Evolutionary conservation across 2,113 vertebrate species (phyloP), one percentile per base, ranked within the genome.

Genomic region (Periophthalmus modestus): DNA sequence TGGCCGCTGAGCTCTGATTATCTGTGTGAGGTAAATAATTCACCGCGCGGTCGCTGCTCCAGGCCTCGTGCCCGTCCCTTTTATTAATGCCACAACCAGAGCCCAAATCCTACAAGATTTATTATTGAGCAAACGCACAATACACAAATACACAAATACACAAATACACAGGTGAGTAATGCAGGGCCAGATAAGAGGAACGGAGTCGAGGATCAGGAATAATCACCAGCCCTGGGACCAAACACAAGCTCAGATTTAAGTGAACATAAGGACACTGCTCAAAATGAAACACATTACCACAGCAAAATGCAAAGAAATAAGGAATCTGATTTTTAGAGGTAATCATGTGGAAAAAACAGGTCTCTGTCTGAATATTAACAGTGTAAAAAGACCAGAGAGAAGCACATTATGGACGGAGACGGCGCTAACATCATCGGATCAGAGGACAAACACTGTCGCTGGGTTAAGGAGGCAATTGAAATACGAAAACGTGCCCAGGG

Each of bases 1-100:
- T 59, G 57, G 57, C 57, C 12, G 57, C 57, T 6, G 57, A 28
- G 57, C 11, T 23, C 21, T 28, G 57, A 59, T 59, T 59, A 59
- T 59, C 57, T 59, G 57, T 6, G 57, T 28, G 57, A 59, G 57
- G 57, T 59, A 59, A 59, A 59, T 59, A 59, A 59, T 59, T 59
- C 57, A 59, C 11, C 3, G 21, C 4, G 57, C 12, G 55, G 55
- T 59, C 57, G 57, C 57, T 6, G 57, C 57, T 59, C 11, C 57
- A 28, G 57, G 57, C 57, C 7, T 12, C n/a, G 23, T 23, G 21
- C 23, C 57, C 57, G 57, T 59, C 57, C 57, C 57, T 28, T 59
- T 59, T 28, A 59, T 59, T 59, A 59, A 59, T 59, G 57, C 57
- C 21, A 24, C 57, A 14, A 28, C 57, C 57, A 10, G 6, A 54